A percentile compares a stretch with the other conserved stretches of the same genome.
phyloP scores from a whole-genome alignment of 2,888 invertebrate species.

The Junonia oenone region DNA sequence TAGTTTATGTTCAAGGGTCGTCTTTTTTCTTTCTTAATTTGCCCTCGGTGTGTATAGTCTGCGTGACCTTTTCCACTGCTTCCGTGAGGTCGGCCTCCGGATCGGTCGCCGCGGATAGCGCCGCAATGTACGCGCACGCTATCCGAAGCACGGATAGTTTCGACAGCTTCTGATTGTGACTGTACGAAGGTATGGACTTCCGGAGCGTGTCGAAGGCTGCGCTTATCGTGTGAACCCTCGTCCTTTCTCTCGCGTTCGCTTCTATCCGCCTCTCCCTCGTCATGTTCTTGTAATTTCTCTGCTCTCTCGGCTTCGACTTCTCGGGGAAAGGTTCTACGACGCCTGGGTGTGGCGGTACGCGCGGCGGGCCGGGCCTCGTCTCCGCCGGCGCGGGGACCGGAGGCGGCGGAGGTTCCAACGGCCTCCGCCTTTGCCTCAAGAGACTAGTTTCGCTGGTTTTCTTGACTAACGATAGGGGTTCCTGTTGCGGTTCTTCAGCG shows the following conservation, averaged over 20 bases:
- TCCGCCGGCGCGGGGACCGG: slow-evolving; percentile 43
- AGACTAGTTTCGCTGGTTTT: slow-evolving; percentile 53
- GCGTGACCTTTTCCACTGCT: slow-evolving; percentile 93
- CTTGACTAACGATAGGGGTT: slow-evolving; percentile 82
- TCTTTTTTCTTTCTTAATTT: slow-evolving; percentile 92
- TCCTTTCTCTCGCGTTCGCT: slow-evolving; percentile 95
- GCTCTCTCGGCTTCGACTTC: slow-evolving; percentile 75
- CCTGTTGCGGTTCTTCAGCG: slow-evolving; percentile 79
- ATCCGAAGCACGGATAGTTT: slow-evolving; percentile 95
- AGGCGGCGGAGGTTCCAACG: slow-evolving; percentile 51
- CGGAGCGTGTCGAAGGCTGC: slow-evolving; percentile 95
- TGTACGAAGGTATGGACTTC: slow-evolving; percentile 91
- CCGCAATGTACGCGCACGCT: slow-evolving; percentile 95
- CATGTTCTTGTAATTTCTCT: slow-evolving; percentile 97
- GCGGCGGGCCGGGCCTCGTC: slow-evolving; percentile 55
- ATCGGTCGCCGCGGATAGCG: slow-evolving; percentile 87
- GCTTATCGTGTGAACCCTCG: slow-evolving; percentile 96
- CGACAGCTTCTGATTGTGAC: slow-evolving; percentile 95
- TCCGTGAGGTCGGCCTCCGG: slow-evolving; percentile 84
- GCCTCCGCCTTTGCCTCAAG: slow-evolving; percentile 56
- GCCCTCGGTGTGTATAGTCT: slow-evolving; percentile 94
- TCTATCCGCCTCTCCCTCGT: slow-evolving; percentile 94
- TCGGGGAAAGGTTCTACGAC: slow-evolving; percentile 54
- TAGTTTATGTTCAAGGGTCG: slow-evolving; percentile 66
- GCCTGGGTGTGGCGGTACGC: slow-evolving; percentile 78